Evolutionary conservation across 1,140 invertebrate species (phyloP), one percentile per base, ranked within the genome.

Genomic region (Brachystomella parvula): DNA sequence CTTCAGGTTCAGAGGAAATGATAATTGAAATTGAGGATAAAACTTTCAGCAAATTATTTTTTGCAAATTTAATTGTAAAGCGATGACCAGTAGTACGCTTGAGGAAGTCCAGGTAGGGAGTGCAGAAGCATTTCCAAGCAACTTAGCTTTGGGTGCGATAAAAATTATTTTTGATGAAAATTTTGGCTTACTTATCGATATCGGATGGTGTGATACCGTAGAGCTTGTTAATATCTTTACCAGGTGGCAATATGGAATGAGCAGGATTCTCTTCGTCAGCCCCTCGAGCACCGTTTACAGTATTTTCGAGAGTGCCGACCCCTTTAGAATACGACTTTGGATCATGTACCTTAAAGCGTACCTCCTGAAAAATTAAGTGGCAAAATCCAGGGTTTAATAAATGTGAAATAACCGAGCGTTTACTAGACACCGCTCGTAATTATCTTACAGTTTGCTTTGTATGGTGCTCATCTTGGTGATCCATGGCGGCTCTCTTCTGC

Each of bases 281-380:
- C 71, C 81, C 82, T 1, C 87, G 83, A 33, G 74, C 70, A 28
- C 90, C 90, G 76, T 93, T 92, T 61, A 93, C 88, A 39, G 89
- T 92, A 77, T 92, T 92, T 80, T 93, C 90, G 68, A 93, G 81
- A 1, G 89, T 90, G 30, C 89, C 89, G 1, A 75, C 73, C 60
- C 90, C 89, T 81, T 93, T 93, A 76, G 88, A 90, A 78, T 92
- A 89, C 75, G 87, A 89, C 80, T 92, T 93, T 15, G 90, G 90
- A 82, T 93, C 90, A 80, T 92, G 89, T 64, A 92, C 89, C 82
- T 93, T 93, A 83, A 92, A 92, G 76, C 91, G 87, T 78, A 94
- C 90, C 85, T 93, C 89, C 89, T 94, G 88, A 81, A 81, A 69
- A 76, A 77, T 30, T 33, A 21, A 21, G 19, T 31, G 33, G 61